phyloP scores from a whole-genome alignment of 2,888 invertebrate species.

The Temnothorax rugatulus region DNA sequence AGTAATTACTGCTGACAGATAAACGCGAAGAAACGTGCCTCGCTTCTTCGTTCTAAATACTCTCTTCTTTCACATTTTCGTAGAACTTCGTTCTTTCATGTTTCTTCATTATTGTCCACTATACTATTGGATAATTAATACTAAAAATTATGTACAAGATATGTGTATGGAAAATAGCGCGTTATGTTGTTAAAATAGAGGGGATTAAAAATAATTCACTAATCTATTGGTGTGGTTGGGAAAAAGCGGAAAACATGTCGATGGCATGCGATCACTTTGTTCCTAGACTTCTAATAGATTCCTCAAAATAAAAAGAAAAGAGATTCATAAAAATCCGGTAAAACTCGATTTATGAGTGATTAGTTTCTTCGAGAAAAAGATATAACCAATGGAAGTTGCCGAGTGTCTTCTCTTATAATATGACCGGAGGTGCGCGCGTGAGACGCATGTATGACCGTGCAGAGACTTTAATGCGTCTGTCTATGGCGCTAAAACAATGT shows the following conservation, averaged over 20 bases:
- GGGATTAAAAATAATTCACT: neutral
- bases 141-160: neutral
- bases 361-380: slow-evolving; percentile 17
- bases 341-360: slow-evolving; percentile 14
- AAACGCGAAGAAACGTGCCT: slow-evolving; percentile 13
- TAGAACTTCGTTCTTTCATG: neutral
- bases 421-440: slow-evolving; percentile 72
- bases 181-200: neutral
- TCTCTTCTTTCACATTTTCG: slow-evolving; percentile 10
- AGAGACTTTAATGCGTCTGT: slow-evolving; percentile 61
- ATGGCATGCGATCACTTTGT: neutral
- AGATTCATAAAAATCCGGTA: neutral
- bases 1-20: slow-evolving; percentile 6
- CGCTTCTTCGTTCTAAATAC: neutral
- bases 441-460: slow-evolving; percentile 58
- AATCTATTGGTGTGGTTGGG: neutral
- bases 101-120: neutral
- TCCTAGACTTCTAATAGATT: neutral
- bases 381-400: slow-evolving; percentile 65
- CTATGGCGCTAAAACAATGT: slow-evolving; percentile 62
- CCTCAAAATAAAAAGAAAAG: neutral
- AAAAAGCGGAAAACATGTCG: neutral
- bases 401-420: slow-evolving; percentile 71
- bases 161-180: neutral
- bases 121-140: neutral